Evolutionary conservation across 1,140 invertebrate species (phyloP), one percentile per base, ranked within the genome.

Genomic region (Phymastichus coffea): DNA sequence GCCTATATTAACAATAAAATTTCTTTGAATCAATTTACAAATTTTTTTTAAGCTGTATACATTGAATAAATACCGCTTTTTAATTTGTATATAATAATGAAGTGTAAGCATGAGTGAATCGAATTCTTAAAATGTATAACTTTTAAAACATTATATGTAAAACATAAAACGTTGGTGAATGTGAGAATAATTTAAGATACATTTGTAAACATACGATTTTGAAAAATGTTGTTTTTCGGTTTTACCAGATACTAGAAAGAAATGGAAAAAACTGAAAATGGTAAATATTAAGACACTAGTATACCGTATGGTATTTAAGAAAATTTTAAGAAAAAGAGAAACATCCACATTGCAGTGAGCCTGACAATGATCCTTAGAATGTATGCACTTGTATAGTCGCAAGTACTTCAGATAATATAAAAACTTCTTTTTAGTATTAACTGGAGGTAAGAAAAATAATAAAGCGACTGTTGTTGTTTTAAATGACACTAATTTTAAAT

Each of bases 401-500:
- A 48, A 48, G 28, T 33, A 33, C 22, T 48, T 48, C 33, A 2
- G 22, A 48, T 25, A 48, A n/a, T 51, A 23, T 15, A 51, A 14
- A 38, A n/a, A 15, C 4, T 38, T 38, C 33, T 22, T 51, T 51
- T 51, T 38, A 10, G 14, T 51, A 51, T 51, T 22, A 38, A 51
- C 12, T 38, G 33, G n/a, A 51, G 17, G 35, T 48, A 25, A 23
- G 14, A 22, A 51, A n/a, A 38, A 51, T 37, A 51, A 51, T 51
- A 51, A 51, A 51, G 14, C 25, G 37, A 51, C 38, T 38, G 48
- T 51, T 51, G 48, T 48, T 48, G 46, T 48, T 48, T 48, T 37
- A 51, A 51, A 51, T 37, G 12, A 33, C 9, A 51, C n/a, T n/a
- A n/a, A n/a, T n/a, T n/a, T n/a, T n/a, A n/a, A n/a, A n/a, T n/a